phyloP scores from a whole-genome alignment of 2,888 invertebrate species.

The Clitarchus hookeri region DNA sequence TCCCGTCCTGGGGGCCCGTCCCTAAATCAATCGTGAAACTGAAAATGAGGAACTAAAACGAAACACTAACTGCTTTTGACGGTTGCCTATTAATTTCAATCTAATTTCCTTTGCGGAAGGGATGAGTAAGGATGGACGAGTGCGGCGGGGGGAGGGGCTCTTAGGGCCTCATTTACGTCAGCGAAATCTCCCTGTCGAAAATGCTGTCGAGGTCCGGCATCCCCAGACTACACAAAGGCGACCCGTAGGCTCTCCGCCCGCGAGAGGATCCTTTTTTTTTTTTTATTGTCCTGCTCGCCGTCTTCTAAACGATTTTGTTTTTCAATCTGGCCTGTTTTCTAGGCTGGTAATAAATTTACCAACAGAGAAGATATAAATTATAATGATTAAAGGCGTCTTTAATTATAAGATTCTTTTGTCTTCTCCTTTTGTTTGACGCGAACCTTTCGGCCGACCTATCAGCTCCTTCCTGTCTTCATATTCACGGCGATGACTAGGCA shows the following conservation, averaged over 20 bases:
- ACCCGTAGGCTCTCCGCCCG: background rate
- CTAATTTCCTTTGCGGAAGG: background rate
- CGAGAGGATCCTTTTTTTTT: background rate
- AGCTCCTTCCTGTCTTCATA: conserved; percentile 7
- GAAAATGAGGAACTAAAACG: background rate
- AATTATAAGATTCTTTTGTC: background rate
- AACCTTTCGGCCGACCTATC: conserved; percentile 2
- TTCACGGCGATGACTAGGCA: background rate
- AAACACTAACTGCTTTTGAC: background rate
- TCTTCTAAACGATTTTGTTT: background rate
- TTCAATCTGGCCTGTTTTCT: background rate
- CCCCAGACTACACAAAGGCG: background rate
- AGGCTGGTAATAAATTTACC: background rate
- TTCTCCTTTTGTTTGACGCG: background rate
- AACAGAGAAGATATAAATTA: background rate
- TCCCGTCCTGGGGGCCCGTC: no score
- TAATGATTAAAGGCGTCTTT: conserved; percentile 10
- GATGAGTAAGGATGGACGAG: no score
- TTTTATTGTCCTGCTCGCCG: background rate
- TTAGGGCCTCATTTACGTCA: background rate
- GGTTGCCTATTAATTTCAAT: background rate
- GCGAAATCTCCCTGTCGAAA: background rate
- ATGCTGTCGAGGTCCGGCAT: background rate
- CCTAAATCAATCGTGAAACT: background rate
- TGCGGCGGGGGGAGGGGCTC: background rate